Conservation (phyloP, 1,140 invertebrate species). For the Atta cephalotes region DNA sequence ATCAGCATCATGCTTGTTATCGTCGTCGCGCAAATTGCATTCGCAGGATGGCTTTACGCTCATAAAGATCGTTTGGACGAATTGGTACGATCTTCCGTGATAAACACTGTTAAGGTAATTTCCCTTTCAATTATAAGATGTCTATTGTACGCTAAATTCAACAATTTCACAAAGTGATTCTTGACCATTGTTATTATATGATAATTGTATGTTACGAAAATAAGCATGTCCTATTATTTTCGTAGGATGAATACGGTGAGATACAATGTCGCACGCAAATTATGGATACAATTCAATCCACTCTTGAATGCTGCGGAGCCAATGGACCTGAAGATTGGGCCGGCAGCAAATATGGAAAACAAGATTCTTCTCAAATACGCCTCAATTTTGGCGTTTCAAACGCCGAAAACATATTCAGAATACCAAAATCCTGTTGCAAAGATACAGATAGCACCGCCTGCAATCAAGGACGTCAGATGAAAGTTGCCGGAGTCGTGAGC, state of each 20-base stretch:
- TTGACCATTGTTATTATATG: not conserved
- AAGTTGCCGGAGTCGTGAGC: conserved; percentile 85
- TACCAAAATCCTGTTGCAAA: conserved; percentile 89
- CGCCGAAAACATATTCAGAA: conserved; percentile 83
- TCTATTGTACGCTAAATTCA: not conserved
- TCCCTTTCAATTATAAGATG: not conserved
- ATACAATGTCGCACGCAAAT: conserved; percentile 88
- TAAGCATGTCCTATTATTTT: not conserved
- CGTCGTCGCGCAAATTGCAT: conserved; percentile 92
- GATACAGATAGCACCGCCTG: conserved; percentile 84
- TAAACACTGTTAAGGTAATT: conserved; percentile 88
- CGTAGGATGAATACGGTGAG: conserved; percentile 89
- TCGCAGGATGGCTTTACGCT: conserved; percentile 91
- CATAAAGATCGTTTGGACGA: conserved; percentile 89
- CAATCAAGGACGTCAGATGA: conserved; percentile 84
- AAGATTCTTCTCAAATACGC: conserved; percentile 67
- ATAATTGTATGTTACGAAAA: not conserved
- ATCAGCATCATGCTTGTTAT: conserved; percentile 92
- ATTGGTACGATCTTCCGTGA: conserved; percentile 88
- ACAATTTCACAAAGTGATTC: not conserved
- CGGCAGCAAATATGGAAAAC: conserved; percentile 88
- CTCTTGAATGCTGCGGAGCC: conserved; percentile 91
- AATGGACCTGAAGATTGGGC: conserved; percentile 91
- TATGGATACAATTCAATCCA: conserved; percentile 91
- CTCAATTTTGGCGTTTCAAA: conserved; percentile 78